Percentiles rank a stretch among this genome's conserved stretches.
These are phyloP conservation scores for Leptothorax acervorum DNA, from an alignment of 2,888 invertebrate genomes.

Conservation along the genomic window DNA sequence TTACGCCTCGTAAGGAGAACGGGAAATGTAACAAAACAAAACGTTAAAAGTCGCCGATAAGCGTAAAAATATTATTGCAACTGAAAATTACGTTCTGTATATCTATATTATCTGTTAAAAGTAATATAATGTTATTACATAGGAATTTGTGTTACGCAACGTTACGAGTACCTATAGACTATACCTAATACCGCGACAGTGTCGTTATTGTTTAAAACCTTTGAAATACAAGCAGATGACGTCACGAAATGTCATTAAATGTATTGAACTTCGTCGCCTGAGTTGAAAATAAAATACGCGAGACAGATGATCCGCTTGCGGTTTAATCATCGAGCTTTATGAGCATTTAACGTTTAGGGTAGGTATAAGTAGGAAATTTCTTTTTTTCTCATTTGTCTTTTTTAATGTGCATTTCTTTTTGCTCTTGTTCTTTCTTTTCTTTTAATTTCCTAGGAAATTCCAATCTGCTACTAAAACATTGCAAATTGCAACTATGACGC, in stretches of 20 bases:
- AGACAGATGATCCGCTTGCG: not conserved
- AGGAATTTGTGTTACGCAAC: conserved; percentile 12
- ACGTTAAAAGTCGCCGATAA: not conserved
- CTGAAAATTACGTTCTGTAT: not conserved
- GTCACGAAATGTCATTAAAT: conserved; percentile 17
- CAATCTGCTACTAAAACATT: not conserved
- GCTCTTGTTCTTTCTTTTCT: not conserved
- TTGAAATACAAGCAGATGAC: not conserved
- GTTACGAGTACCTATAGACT: not conserved
- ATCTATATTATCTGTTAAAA: conserved; percentile 1
- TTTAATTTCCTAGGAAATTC: not conserved
- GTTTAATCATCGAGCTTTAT: not conserved
- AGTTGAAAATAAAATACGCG: not conserved
- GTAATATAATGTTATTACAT: not conserved
- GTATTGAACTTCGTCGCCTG: not conserved
- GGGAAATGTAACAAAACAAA: not conserved
- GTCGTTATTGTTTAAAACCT: not conserved
- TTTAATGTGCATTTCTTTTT: not conserved
- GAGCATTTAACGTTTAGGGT: not conserved
- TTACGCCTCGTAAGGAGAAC: not conserved
- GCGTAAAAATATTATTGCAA: not conserved
- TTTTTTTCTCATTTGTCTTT: not conserved
- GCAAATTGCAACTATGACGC: not conserved
- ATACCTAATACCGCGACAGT: not conserved
- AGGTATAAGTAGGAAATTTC: not conserved